Conservation (phyloP, 2,113 vertebrate genomes). For the Syngnathus typhle region DNA sequence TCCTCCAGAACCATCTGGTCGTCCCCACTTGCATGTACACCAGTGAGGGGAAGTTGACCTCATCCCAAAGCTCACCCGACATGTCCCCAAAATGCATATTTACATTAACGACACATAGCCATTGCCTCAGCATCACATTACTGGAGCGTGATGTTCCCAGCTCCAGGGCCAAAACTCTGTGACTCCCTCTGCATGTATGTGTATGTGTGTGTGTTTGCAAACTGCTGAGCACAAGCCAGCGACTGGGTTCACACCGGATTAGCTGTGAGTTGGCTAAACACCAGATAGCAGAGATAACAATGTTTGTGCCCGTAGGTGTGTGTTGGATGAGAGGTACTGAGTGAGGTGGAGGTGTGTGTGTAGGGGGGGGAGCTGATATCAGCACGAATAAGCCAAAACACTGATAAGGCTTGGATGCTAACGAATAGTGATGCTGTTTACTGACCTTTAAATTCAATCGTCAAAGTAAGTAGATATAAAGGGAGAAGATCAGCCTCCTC, state of each 20-base stretch:
- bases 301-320: conserved; percentile 26
- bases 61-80: conserved; percentile 23
- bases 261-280: conserved; percentile 66
- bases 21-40: not conserved
- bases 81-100: conserved; percentile 42
- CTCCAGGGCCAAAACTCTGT: conserved; percentile 55
- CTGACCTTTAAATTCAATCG: conserved; percentile 22
- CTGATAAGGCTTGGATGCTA: conserved; percentile 54
- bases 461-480: too few relatives aligned
- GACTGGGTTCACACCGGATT: conserved; percentile 65
- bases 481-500: conserved; percentile 16
- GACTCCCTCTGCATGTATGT: conserved; percentile 28
- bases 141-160: conserved; percentile 68
- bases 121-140: conserved; percentile 64
- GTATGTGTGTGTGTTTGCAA: conserved; percentile 48
- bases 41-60: conserved; percentile 9
- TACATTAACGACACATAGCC: conserved; percentile 51
- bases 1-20: too few relatives aligned
- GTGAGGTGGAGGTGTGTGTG: not conserved
- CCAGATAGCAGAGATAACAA: conserved; percentile 60
- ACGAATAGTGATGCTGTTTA: conserved; percentile 28
- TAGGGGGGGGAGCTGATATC: conserved; percentile 48
- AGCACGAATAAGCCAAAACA: conserved; percentile 57
- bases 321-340: conserved; percentile 4
- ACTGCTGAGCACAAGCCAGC: conserved; percentile 61